Evolutionary conservation across 1,140 invertebrate species (phyloP).

Genomic region (Plectrocnemia conspersa): DNA sequence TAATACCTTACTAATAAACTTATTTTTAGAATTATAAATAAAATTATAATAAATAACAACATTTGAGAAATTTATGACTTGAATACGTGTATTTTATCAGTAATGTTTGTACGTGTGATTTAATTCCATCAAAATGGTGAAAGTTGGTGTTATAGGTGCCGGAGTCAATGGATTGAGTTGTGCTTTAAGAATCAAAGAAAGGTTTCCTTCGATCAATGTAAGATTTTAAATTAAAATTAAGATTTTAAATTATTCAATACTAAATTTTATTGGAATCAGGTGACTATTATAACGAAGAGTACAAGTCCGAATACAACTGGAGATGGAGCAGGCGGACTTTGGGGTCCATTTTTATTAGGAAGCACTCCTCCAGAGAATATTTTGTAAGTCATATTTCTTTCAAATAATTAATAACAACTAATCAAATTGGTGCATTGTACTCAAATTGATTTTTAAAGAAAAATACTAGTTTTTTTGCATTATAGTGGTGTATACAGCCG

Average conservation of each 20-base stretch:
- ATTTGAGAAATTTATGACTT: too few relatives aligned
- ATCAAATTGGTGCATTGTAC: too few relatives aligned
- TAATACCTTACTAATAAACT: too few relatives aligned
- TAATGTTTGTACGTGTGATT: too few relatives aligned
- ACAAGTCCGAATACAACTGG: constrained; percentile 71
- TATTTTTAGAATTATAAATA: too few relatives aligned
- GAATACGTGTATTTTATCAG: too few relatives aligned
- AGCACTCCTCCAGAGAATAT: constrained; percentile 56
- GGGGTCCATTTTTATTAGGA: constrained; percentile 63
- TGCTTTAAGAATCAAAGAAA: constrained; percentile 41
- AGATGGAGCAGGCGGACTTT: constrained; percentile 72
- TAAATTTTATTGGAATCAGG: constrained; percentile 36
- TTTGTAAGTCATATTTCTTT: constrained; percentile 48
- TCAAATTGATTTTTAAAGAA: too few relatives aligned
- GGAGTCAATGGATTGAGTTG: constrained; percentile 42
- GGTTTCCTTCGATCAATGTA: constrained; percentile 30
- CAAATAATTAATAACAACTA: too few relatives aligned
- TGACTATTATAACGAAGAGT: constrained; percentile 62
- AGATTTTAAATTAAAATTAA: neutral
- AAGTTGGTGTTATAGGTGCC: constrained; percentile 26
- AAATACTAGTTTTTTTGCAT: too few relatives aligned
- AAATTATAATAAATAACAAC: too few relatives aligned
- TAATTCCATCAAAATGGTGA: too few relatives aligned
- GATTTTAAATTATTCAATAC: neutral
- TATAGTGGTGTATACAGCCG: too few relatives aligned